A percentile compares a stretch with the other conserved stretches of the same genome.
These are phyloP conservation scores for Zelleria hepariella DNA, from an alignment of 2,888 invertebrate genomes.

Conservation along the genomic window DNA sequence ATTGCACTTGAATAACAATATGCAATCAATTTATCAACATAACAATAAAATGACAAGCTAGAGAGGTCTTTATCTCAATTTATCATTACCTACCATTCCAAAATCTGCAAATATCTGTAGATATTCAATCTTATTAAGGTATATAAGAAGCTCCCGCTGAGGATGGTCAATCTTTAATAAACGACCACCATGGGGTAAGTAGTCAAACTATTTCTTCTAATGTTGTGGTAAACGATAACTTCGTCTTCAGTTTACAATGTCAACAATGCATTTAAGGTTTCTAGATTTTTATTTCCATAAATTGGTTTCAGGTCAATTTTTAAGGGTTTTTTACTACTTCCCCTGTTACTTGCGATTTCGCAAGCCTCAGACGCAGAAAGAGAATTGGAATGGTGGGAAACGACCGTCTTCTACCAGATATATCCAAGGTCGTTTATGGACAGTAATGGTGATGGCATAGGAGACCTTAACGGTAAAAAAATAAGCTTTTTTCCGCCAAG, in stretches of 20 bases:
- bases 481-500: conserved; percentile 10
- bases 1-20: too few relatives aligned
- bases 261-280: too few relatives aligned
- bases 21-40: not conserved
- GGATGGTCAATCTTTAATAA: not conserved
- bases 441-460: conserved; percentile 81
- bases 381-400: conserved; percentile 81
- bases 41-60: not conserved
- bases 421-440: conserved; percentile 87
- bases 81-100: not conserved
- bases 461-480: conserved; percentile 67
- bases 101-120: too few relatives aligned
- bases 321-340: conserved; percentile 22
- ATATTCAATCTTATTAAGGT: not conserved
- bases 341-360: conserved; percentile 28
- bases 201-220: not conserved
- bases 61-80: not conserved
- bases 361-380: conserved; percentile 21
- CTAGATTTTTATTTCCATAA: too few relatives aligned
- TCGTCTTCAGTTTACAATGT: too few relatives aligned
- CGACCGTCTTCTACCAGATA: conserved; percentile 83
- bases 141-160: not conserved
- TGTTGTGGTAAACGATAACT: too few relatives aligned
- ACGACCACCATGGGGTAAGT: not conserved
- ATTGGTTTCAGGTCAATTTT: conserved; percentile 12